A percentile compares a stretch with the other conserved stretches of the same genome.
Evolutionary conservation across 2,888 invertebrate species (phyloP).

Genomic region (Osmoderma eremita): DNA sequence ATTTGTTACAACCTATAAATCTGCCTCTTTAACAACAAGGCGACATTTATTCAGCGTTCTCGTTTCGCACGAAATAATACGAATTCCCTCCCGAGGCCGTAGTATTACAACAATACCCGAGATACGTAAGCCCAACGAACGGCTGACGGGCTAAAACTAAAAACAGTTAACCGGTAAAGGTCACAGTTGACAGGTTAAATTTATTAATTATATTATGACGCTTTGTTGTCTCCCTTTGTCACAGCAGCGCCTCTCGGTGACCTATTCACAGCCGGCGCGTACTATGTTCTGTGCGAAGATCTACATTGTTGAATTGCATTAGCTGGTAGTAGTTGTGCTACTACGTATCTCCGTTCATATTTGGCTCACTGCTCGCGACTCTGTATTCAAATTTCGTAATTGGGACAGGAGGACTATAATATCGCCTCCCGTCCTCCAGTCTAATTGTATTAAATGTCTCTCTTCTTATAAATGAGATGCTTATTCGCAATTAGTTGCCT

Average conservation of each 20-base stretch:
- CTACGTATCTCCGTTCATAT: not conserved
- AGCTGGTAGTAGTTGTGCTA: not conserved
- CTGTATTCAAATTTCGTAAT: constrained; percentile 19
- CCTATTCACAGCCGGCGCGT: constrained; percentile 25
- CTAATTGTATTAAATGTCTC: no score
- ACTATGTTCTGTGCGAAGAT: constrained; percentile 22
- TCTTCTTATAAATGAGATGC: no score
- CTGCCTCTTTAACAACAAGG: no score
- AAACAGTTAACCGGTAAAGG: constrained; percentile 30
- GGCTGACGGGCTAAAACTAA: constrained; percentile 13
- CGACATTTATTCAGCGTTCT: no score
- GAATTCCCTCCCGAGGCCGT: no score
- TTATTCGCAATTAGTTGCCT: no score
- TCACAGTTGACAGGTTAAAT: constrained; percentile 30
- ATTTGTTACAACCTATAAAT: no score
- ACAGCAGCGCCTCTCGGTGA: constrained; percentile 18
- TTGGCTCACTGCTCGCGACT: constrained; percentile 5
- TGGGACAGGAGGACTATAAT: not conserved
- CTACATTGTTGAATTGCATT: constrained; percentile 30
- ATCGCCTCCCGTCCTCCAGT: no score
- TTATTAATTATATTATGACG: constrained; percentile 35
- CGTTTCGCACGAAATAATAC: no score
- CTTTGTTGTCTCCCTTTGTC: constrained; percentile 33
- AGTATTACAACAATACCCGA: constrained; percentile 11
- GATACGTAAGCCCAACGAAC: not conserved